A percentile compares a stretch with the other conserved stretches of the same genome.
phyloP scores from a whole-genome alignment of 1,140 invertebrate species.

The Oryctes rhinoceros region DNA sequence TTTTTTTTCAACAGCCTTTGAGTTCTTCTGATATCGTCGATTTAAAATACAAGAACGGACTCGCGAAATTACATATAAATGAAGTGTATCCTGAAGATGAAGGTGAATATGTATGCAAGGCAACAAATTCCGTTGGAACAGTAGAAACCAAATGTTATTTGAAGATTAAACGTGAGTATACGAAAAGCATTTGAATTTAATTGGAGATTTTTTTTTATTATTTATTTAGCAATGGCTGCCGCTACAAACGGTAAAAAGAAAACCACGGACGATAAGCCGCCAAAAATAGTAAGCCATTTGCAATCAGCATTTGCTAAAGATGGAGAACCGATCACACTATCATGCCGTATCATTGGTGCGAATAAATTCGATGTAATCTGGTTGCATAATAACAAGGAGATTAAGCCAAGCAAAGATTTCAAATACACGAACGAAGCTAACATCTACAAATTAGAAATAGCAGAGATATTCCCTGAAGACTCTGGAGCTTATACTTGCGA shows the following conservation, averaged over 20 bases:
- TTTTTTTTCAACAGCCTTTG: slow-evolving; percentile 61
- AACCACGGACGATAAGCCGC: slow-evolving; percentile 74
- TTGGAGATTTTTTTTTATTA: background rate
- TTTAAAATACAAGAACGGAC: slow-evolving; percentile 88
- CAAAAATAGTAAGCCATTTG: slow-evolving; percentile 85
- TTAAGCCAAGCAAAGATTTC: slow-evolving; percentile 96
- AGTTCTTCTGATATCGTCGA: slow-evolving; percentile 86
- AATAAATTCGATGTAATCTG: slow-evolving; percentile 92
- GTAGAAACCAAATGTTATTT: slow-evolving; percentile 84
- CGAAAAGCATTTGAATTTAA: slow-evolving; percentile 1
- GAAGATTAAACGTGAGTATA: slow-evolving; percentile 79
- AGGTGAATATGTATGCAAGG: slow-evolving; percentile 86
- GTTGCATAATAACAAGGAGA: slow-evolving; percentile 96
- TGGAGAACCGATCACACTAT: slow-evolving; percentile 84
- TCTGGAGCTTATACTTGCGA: slow-evolving; percentile 94
- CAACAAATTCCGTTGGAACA: slow-evolving; percentile 88
- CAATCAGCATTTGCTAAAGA: slow-evolving; percentile 83
- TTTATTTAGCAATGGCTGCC: slow-evolving; percentile 70
- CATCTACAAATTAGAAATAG: slow-evolving; percentile 88
- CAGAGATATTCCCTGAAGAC: slow-evolving; percentile 95
- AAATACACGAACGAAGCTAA: slow-evolving; percentile 90
- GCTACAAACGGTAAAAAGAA: slow-evolving; percentile 61
- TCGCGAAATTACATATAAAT: slow-evolving; percentile 85
- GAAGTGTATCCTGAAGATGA: slow-evolving; percentile 96
- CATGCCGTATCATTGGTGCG: slow-evolving; percentile 86